Percentiles rank a stretch among this genome's conserved stretches.
Conservation (phyloP, 1,140 invertebrate genomes). For the Zaprionus camerounensis region DNA sequence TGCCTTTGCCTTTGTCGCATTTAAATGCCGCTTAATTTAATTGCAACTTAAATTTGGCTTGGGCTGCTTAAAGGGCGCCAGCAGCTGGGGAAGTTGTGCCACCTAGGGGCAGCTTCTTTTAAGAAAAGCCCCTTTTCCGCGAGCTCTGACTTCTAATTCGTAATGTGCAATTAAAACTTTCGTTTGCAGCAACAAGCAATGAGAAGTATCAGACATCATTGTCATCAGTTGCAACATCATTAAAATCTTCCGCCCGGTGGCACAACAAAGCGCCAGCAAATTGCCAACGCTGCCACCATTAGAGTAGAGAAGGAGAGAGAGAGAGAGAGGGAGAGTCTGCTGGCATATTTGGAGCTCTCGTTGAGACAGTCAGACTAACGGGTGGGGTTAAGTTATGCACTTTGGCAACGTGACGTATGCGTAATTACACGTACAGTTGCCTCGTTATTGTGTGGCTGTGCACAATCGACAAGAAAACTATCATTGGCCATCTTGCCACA, state of each 20-base stretch:
- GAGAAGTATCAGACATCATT: conserved; percentile 36
- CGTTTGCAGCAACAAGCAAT: conserved; percentile 12
- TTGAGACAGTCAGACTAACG: conserved; percentile 20
- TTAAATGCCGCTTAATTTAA: conserved; percentile 55
- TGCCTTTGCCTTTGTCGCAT: conserved; percentile 37
- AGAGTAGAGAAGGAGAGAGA: background rate
- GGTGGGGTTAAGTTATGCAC: conserved; percentile 54
- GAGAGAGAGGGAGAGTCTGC: background rate
- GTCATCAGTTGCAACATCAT: conserved; percentile 53
- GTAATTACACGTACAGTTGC: conserved; percentile 48
- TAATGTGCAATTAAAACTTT: conserved; percentile 13
- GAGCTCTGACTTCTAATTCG: background rate
- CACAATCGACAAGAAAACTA: conserved; percentile 29
- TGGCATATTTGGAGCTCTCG: background rate
- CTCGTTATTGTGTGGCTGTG: conserved; percentile 1
- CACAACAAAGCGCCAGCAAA: conserved; percentile 75
- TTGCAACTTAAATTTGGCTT: conserved; percentile 12
- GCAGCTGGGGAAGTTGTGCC: background rate
- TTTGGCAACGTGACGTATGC: conserved; percentile 62
- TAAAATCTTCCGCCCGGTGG: conserved; percentile 75
- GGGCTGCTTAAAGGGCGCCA: background rate
- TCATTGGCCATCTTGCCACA: conserved; percentile 41
- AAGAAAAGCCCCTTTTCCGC: background rate
- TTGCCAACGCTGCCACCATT: conserved; percentile 49
- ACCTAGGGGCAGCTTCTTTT: background rate